These are phyloP conservation scores for Cremastinae sp. DNA, from an alignment of 2,888 invertebrate genomes.

Conservation along the genomic window DNA sequence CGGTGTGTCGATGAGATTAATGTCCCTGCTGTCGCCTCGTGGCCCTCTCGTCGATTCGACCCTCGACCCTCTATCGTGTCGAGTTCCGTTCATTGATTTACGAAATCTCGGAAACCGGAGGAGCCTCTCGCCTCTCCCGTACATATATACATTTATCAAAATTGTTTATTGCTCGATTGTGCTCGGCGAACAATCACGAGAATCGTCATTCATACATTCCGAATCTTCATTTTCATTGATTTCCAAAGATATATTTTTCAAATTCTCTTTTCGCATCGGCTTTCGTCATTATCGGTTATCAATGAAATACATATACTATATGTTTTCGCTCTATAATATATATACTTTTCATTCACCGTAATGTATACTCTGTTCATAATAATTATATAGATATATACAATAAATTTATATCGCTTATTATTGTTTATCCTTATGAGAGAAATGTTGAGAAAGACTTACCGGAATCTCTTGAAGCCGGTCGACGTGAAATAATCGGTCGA, in stretches of 20 bases:
- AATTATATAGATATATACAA: no score
- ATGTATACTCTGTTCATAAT: no score
- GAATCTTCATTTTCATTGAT: not conserved
- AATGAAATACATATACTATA: no score
- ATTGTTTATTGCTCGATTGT: conserved; percentile 27
- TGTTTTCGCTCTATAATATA: no score
- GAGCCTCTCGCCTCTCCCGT: conserved; percentile 27
- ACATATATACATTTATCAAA: conserved; percentile 32
- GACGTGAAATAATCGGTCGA: conserved; percentile 12
- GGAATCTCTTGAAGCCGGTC: conserved; percentile 7
- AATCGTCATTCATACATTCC: not conserved
- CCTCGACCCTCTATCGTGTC: conserved; percentile 51
- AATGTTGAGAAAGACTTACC: conserved; percentile 31
- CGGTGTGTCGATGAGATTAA: conserved; percentile 73
- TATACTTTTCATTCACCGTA: no score
- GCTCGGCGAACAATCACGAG: conserved; percentile 2
- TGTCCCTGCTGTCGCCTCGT: conserved; percentile 67
- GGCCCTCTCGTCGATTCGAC: conserved; percentile 61
- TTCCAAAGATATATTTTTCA: not conserved
- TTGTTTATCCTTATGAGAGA: not conserved
- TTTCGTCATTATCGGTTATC: no score
- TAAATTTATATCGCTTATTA: no score
- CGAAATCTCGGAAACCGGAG: conserved; percentile 37
- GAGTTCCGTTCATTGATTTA: conserved; percentile 63
- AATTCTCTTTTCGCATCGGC: no score